phyloP scores from a whole-genome alignment of 2,113 vertebrate species.

The Neopipo cinnamomea region DNA sequence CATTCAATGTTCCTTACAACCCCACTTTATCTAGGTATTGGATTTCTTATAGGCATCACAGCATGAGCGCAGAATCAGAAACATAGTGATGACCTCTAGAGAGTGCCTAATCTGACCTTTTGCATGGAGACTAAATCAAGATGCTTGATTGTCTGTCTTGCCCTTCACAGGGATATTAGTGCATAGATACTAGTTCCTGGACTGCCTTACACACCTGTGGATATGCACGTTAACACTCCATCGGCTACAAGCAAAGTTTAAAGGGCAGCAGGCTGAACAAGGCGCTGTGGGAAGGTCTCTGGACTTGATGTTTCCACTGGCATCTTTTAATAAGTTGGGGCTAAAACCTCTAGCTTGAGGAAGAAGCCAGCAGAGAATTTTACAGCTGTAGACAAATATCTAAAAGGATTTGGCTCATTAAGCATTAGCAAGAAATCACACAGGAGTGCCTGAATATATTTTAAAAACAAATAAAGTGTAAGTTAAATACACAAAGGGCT shows the following conservation, averaged over 20 bases:
- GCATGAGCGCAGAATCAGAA: neutral
- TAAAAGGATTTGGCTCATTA: conserved; percentile 51
- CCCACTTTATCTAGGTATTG: neutral
- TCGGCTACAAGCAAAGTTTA: neutral
- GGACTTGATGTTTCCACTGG: neutral
- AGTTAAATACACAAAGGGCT: conserved; percentile 32
- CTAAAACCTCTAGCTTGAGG: conserved; percentile 26
- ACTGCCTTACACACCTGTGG: neutral
- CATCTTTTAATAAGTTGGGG: conserved; percentile 18
- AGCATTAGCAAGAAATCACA: neutral
- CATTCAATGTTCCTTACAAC: neutral
- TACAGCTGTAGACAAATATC: conserved; percentile 19
- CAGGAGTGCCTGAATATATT: conserved; percentile 3
- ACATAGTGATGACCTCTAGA: neutral
- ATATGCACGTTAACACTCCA: neutral
- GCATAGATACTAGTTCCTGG: neutral
- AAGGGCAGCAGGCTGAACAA: neutral
- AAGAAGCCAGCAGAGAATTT: conserved; percentile 35
- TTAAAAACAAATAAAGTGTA: conserved; percentile 35
- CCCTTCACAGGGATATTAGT: neutral
- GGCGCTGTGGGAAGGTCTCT: neutral
- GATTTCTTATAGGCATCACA: neutral
- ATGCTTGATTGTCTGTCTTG: neutral
- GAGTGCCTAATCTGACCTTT: conserved; percentile 35
- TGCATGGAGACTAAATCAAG: conserved; percentile 2